Evolutionary conservation across 1,140 invertebrate species (phyloP).

Genomic region (Drosophila guanche): DNA sequence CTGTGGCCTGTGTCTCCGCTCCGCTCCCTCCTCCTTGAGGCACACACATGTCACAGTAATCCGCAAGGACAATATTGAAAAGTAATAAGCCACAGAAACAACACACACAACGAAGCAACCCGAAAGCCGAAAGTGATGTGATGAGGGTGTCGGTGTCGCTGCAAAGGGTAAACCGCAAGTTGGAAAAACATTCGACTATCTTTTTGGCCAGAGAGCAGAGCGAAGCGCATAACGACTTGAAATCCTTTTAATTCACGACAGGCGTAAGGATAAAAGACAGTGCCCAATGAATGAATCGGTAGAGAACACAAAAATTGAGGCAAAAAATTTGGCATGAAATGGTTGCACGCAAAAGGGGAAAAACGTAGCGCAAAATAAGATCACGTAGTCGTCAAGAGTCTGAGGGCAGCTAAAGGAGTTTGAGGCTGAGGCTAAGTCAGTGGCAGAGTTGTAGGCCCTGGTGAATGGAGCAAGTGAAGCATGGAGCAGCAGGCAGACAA

Average conservation of each 20-base stretch:
- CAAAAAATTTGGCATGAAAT: slow-evolving; percentile 72
- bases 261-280: slow-evolving; percentile 60
- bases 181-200: slow-evolving; percentile 75
- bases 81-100: slow-evolving; percentile 82
- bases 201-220: slow-evolving; percentile 46
- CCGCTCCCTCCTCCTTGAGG: slow-evolving; percentile 36
- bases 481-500: slow-evolving; percentile 28
- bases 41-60: slow-evolving; percentile 74
- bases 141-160: slow-evolving; percentile 58
- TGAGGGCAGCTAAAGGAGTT: background rate
- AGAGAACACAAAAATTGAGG: slow-evolving; percentile 24
- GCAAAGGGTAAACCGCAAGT: slow-evolving; percentile 68
- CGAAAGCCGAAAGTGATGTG: slow-evolving; percentile 25
- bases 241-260: slow-evolving; percentile 82
- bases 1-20: slow-evolving; percentile 10
- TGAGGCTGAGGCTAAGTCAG: slow-evolving; percentile 10
- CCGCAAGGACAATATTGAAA: slow-evolving; percentile 83
- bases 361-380: slow-evolving; percentile 69
- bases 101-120: slow-evolving; percentile 38
- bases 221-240: slow-evolving; percentile 59
- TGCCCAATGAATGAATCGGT: slow-evolving; percentile 62
- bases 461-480: slow-evolving; percentile 74
- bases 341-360: slow-evolving; percentile 39
- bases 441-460: slow-evolving; percentile 52
- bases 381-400: slow-evolving; percentile 59